These are phyloP conservation scores for Apodemia duryi DNA, from an alignment of 2,888 invertebrate genomes.

Conservation along the genomic window DNA sequence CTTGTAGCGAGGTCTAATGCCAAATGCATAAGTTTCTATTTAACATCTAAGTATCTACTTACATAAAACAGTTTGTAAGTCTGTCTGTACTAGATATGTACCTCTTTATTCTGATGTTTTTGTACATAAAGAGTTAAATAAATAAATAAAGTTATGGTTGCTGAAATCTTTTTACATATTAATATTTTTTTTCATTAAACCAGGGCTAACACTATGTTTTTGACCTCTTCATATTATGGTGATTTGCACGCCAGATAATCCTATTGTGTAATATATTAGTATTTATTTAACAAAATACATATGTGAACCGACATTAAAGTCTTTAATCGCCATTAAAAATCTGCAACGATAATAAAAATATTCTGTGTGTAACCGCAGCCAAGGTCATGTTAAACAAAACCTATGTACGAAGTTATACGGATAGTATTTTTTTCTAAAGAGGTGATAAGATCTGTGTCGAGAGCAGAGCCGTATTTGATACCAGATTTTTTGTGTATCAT, in stretches of 20 bases:
- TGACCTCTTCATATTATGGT: constrained; percentile 5
- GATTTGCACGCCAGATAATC: constrained; percentile 1
- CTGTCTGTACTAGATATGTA: too few relatives aligned
- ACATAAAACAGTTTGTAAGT: too few relatives aligned
- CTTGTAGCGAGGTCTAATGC: too few relatives aligned
- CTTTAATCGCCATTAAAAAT: constrained; percentile 56
- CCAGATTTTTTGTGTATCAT: background rate
- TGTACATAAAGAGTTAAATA: too few relatives aligned
- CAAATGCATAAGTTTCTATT: too few relatives aligned
- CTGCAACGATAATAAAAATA: constrained; percentile 53
- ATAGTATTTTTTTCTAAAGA: constrained; percentile 44
- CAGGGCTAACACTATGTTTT: background rate
- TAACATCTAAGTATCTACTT: too few relatives aligned
- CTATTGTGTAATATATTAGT: constrained; percentile 14
- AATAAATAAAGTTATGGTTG: too few relatives aligned
- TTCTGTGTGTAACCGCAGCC: constrained; percentile 55
- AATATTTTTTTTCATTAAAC: background rate
- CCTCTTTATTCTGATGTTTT: too few relatives aligned
- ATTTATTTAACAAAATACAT: constrained; percentile 42
- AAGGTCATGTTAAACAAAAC: constrained; percentile 65
- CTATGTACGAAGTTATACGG: constrained; percentile 22
- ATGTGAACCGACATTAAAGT: constrained; percentile 67
- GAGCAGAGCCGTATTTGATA: constrained; percentile 8
- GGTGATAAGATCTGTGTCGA: background rate
- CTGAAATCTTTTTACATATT: background rate